phyloP scores from a whole-genome alignment of 2,888 invertebrate species.

The Netelia melanura region DNA sequence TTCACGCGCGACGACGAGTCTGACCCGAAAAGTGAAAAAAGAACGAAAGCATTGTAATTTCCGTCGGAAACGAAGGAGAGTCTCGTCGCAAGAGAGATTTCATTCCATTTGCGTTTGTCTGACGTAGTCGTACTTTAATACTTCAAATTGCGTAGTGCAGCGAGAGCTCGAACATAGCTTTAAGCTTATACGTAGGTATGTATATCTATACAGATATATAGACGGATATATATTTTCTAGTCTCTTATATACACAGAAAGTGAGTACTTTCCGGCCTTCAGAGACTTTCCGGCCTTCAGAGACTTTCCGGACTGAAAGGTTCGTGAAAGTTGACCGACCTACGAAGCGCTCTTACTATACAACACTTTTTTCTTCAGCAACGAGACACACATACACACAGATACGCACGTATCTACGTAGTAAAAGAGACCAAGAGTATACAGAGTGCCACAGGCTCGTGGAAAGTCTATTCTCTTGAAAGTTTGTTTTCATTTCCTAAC shows the following conservation, averaged over 20 bases:
- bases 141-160: slow-evolving; percentile 44
- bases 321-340: slow-evolving; percentile 41
- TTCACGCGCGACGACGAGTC: no score
- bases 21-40: no score
- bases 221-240: neutral
- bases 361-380: neutral
- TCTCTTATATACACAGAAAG: neutral
- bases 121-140: slow-evolving; percentile 31
- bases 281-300: slow-evolving; percentile 6
- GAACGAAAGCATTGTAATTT: neutral
- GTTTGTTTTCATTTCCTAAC: slow-evolving; percentile 63
- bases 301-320: slow-evolving; percentile 18
- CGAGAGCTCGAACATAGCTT: neutral
- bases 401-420: neutral
- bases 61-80: neutral
- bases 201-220: neutral
- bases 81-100: neutral
- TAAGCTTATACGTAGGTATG: slow-evolving; percentile 3
- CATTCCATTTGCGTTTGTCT: slow-evolving; percentile 22
- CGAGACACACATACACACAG: neutral
- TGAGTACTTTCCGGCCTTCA: slow-evolving; percentile 5
- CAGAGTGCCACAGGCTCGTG: neutral
- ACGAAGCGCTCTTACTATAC: slow-evolving; percentile 4
- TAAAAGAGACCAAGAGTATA: neutral
- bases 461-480: slow-evolving; percentile 36